Evolutionary conservation across 2,113 vertebrate species (phyloP).

Genomic region (Pelecanus crispus): DNA sequence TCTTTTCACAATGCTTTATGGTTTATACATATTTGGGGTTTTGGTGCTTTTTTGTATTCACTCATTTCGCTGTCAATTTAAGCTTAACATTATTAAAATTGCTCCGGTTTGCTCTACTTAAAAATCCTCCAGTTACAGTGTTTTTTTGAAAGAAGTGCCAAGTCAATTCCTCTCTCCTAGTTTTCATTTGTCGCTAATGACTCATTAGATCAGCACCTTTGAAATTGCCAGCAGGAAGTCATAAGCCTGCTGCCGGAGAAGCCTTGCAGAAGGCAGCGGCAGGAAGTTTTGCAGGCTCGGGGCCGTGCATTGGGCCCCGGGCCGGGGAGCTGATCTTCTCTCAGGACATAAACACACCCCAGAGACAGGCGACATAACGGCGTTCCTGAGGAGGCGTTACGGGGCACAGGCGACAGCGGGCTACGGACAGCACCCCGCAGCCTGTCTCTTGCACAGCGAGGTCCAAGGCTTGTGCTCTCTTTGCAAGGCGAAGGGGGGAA

Average conservation of each 20-base stretch:
- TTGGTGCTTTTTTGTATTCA: slow-evolving; percentile 33
- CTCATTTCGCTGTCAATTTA: background rate
- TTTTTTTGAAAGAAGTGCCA: background rate
- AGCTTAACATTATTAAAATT: slow-evolving; percentile 36
- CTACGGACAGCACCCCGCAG: background rate
- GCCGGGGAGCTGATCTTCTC: background rate
- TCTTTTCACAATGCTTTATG: slow-evolving; percentile 6
- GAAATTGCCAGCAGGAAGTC: slow-evolving; percentile 16
- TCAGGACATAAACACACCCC: background rate
- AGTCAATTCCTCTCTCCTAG: slow-evolving; percentile 30
- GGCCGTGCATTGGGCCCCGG: rapidly evolving
- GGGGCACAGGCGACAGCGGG: rapidly evolving
- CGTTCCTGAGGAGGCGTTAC: rapidly evolving
- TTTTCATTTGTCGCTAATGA: slow-evolving; percentile 39
- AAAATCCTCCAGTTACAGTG: background rate
- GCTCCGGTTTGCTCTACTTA: background rate
- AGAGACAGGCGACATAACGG: rapidly evolving
- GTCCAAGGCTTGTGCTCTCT: too few species aligned
- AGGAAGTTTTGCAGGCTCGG: background rate
- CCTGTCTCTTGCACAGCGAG: background rate
- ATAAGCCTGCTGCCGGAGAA: background rate
- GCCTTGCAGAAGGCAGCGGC: background rate
- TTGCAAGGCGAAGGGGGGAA: rapidly evolving
- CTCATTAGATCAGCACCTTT: slow-evolving; percentile 61
- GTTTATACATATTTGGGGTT: slow-evolving; percentile 36